Conservation (phyloP, 2,888 invertebrate species). For the Agrilus cyanescens region DNA sequence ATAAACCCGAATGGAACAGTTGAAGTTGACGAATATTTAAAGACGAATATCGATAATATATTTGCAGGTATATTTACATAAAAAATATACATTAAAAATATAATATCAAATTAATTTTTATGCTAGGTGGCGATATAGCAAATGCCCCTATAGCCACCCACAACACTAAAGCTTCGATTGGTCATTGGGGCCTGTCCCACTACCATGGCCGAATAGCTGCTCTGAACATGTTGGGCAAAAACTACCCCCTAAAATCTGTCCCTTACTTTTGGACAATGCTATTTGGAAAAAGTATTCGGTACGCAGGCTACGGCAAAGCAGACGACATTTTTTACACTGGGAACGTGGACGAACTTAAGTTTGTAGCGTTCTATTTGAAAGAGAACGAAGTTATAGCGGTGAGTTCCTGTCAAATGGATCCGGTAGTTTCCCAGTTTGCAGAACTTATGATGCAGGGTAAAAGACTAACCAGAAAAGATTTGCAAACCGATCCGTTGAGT, state of each 20-base stretch:
- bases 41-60: conserved; percentile 65
- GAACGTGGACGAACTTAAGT: conserved; percentile 60
- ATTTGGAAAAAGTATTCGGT: conserved; percentile 70
- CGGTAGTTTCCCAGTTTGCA: conserved; percentile 80
- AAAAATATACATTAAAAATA: too few relatives aligned
- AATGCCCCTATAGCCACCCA: conserved; percentile 68
- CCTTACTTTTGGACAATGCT: conserved; percentile 92
- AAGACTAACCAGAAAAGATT: conserved; percentile 48
- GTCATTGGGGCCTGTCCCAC: conserved; percentile 85
- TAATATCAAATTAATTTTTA: too few relatives aligned
- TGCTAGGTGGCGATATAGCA: conserved; percentile 72
- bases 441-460: conserved; percentile 59
- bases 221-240: conserved; percentile 65
- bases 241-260: conserved; percentile 52
- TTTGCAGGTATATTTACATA: conserved; percentile 52
- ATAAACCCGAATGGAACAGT: conserved; percentile 55
- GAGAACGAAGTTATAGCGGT: conserved; percentile 64
- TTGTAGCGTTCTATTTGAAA: conserved; percentile 66
- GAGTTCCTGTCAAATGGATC: conserved; percentile 73
- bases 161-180: conserved; percentile 57
- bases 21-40: conserved; percentile 56
- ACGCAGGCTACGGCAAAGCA: conserved; percentile 62
- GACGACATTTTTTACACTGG: conserved; percentile 67
- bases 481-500: conserved; percentile 32
- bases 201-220: conserved; percentile 85